phyloP scores from a whole-genome alignment of 2,797 vertebrate species.

The Gallinago stenura region DNA sequence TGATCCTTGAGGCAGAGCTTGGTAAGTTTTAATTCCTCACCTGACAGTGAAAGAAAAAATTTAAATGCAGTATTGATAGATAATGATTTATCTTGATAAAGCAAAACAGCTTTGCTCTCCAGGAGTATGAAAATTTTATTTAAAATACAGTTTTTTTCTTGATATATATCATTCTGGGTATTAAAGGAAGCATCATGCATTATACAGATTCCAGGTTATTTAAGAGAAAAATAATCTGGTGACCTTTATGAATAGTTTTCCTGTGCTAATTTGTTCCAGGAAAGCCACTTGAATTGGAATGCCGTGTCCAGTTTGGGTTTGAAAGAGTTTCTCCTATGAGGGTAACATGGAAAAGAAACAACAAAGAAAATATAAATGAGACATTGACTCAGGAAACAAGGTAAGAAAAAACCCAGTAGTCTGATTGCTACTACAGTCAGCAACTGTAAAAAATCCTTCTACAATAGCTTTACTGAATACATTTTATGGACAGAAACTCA shows the following conservation, averaged over 20 bases:
- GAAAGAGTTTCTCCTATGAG: conserved; percentile 53
- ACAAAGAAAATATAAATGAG: conserved; percentile 28
- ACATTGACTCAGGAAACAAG: not conserved
- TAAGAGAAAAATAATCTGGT: not conserved
- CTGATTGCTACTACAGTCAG: not conserved
- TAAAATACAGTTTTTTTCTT: not conserved
- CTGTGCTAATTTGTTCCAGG: conserved; percentile 73
- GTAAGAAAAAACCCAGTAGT: conserved; percentile 35
- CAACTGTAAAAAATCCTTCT: not conserved
- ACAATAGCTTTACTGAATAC: not conserved
- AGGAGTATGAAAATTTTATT: not conserved
- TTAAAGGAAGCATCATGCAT: not conserved
- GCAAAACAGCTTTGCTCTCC: not conserved
- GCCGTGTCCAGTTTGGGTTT: conserved; percentile 81
- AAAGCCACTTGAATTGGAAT: conserved; percentile 78
- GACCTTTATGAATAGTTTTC: not conserved
- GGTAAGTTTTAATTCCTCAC: conserved; percentile 70
- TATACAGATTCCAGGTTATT: not conserved
- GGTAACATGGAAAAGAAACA: conserved; percentile 80
- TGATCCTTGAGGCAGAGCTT: conserved; percentile 73
- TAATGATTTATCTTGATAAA: not conserved
- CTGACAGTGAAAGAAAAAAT: not conserved
- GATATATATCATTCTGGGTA: not conserved
- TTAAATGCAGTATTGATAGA: not conserved
- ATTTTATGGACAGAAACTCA: not conserved